These are phyloP conservation scores for Discoglossus pictus DNA, from an alignment of 2,797 vertebrate genomes.

Conservation along the genomic window DNA sequence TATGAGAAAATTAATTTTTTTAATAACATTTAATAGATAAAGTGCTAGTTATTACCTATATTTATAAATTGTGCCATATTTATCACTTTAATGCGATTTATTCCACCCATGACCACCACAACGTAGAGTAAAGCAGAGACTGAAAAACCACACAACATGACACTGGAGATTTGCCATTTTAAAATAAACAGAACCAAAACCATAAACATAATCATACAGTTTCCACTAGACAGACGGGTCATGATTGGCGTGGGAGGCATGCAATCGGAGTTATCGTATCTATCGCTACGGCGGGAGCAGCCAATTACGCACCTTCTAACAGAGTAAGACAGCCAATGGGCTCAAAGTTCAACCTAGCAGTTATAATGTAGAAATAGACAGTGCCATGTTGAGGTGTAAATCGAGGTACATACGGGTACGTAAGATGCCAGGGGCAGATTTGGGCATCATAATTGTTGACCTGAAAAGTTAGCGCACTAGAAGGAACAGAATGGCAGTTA, in stretches of 20 bases:
- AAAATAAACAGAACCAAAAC: constrained; percentile 26
- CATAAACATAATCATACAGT: not conserved
- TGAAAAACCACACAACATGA: not conserved
- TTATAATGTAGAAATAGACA: constrained; percentile 34
- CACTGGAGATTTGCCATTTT: constrained; percentile 2
- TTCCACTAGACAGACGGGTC: not conserved
- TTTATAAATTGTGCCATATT: too few relatives aligned
- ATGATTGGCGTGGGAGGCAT: constrained; percentile 13
- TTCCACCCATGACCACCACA: too few relatives aligned
- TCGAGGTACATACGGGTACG: not conserved
- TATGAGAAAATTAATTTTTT: too few relatives aligned
- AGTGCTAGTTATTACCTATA: too few relatives aligned
- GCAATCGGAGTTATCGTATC: constrained; percentile 7
- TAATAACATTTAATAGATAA: too few relatives aligned
- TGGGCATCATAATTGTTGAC: not conserved
- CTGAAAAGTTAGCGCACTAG: not conserved
- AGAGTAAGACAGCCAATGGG: not conserved
- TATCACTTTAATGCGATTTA: too few relatives aligned
- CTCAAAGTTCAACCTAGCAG: not conserved
- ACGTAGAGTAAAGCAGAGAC: not conserved
- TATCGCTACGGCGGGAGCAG: not conserved
- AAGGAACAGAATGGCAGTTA: not conserved
- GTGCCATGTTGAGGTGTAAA: not conserved
- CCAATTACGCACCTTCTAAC: not conserved
- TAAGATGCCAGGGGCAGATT: not conserved